Evolutionary conservation across 2,888 invertebrate species (phyloP), one percentile per base, ranked within the genome.

Genomic region (Apodemia duryi): DNA sequence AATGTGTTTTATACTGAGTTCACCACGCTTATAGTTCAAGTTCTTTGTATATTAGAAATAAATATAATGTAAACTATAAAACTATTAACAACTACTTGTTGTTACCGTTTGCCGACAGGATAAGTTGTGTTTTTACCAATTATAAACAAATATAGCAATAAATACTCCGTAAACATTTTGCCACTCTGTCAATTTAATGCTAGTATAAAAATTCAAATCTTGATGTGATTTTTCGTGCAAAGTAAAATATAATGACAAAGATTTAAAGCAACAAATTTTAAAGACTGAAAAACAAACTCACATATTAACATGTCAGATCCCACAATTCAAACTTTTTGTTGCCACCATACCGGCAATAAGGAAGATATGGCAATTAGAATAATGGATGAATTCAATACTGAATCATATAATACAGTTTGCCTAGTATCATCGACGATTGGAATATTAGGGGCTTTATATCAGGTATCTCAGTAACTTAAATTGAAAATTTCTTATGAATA

Each of bases 321-420:
- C 65, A 96, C 96, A 54, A 95, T 96, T 75, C 96, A 97, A 91
- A 96, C 96, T 13, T 96, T 96, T 81, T 95, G 95, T 82, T 97
- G 97, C 78, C 95, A 95, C 78, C 94, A 94, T 73, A 93, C 93
- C 64, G 93, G 93, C 21, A 94, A 94, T 76, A 92, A 92, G 67
- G 93, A 94, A 69, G 94, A 95, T 75, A 92, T 94, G 77, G 94
- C 95, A 35, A 86, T 95, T 9, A 89, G 91, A 76, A 93, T 95
- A 67, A 95, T 96, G 93, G 87, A 93, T 70, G 95, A 95, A 84
- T 96, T 96, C 77, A 94, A 96, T 80, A 94, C 95, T 0, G 93
- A 94, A 75, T 93, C 94, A 2, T 96, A 96, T 80, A 96, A 96
- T 79, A 88, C 85, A 13, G 94, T 96, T 4, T 96, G 96, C 80